Percentiles rank a stretch among this genome's conserved stretches.
Conservation (phyloP, 2,888 invertebrate genomes). For the Dasypolia templi region DNA sequence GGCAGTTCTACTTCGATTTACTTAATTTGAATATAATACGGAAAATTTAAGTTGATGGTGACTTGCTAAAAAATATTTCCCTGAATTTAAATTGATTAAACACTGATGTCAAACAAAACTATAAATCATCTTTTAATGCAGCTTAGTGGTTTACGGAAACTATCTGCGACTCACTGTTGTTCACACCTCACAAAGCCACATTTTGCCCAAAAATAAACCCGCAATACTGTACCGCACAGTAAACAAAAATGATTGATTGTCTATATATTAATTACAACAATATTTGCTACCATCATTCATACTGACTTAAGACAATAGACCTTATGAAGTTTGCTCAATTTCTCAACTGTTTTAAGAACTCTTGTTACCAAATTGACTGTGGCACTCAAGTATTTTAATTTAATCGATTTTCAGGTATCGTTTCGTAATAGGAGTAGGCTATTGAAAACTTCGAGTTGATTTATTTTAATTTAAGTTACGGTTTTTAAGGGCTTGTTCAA, state of each 20-base stretch:
- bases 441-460: conserved; percentile 46
- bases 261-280: conserved; percentile 79
- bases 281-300: conserved; percentile 79
- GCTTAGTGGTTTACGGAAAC: conserved; percentile 25
- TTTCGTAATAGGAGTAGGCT: conserved; percentile 40
- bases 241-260: conserved; percentile 83
- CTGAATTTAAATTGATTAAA: background rate
- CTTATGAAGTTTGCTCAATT: conserved; percentile 63
- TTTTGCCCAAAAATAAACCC: conserved; percentile 37
- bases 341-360: conserved; percentile 51
- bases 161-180: conserved; percentile 35
- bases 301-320: conserved; percentile 67
- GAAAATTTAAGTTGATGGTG: no score
- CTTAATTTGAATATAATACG: no score
- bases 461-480: conserved; percentile 46
- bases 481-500: conserved; percentile 12
- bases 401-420: conserved; percentile 70
- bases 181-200: conserved; percentile 33
- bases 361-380: conserved; percentile 58
- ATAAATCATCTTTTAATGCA: background rate
- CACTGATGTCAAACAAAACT: background rate
- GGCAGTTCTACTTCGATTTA: no score
- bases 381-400: conserved; percentile 78
- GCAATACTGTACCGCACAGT: conserved; percentile 37
- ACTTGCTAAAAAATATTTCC: no score